A percentile compares a stretch with the other conserved stretches of the same genome.
Evolutionary conservation across 2,113 vertebrate genomes (phyloP).

Genomic region (Ariopsis seemanni): DNA sequence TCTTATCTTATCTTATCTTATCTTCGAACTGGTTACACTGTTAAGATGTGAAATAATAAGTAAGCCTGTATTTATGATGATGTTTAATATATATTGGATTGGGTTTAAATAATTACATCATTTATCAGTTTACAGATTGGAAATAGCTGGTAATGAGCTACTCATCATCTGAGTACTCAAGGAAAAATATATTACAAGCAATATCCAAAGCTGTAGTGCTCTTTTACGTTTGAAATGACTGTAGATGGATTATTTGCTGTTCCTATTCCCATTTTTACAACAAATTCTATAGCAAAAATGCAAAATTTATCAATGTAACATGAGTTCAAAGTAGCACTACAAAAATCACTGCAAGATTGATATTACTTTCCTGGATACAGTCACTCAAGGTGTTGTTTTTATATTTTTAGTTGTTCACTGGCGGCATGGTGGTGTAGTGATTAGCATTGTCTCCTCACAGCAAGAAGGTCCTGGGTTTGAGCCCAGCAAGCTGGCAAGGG

Average conservation of each 20-base stretch:
- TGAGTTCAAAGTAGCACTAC: not conserved
- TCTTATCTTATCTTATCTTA: too few species aligned
- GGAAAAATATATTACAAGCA: not conserved
- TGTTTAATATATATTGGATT: not conserved
- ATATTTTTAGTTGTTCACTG: not conserved
- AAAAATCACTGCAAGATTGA: not conserved
- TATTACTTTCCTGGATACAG: not conserved
- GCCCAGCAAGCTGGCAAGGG: too few species aligned
- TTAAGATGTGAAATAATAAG: not conserved
- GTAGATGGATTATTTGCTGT: not conserved
- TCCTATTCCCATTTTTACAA: not conserved
- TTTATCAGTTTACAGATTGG: not conserved
- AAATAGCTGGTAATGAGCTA: not conserved
- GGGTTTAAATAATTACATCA: not conserved
- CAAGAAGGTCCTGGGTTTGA: too few species aligned
- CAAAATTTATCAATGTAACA: not conserved
- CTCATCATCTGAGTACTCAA: not conserved
- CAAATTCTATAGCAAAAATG: not conserved
- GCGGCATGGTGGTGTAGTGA: too few species aligned
- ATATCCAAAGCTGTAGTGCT: not conserved
- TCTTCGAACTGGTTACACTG: not conserved
- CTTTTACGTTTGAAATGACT: not conserved
- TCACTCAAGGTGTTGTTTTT: not conserved
- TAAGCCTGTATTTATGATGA: not conserved
- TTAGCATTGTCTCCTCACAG: too few species aligned